Conservation (phyloP, 2,888 invertebrate species). For the Hirtodrosophila duncani region DNA sequence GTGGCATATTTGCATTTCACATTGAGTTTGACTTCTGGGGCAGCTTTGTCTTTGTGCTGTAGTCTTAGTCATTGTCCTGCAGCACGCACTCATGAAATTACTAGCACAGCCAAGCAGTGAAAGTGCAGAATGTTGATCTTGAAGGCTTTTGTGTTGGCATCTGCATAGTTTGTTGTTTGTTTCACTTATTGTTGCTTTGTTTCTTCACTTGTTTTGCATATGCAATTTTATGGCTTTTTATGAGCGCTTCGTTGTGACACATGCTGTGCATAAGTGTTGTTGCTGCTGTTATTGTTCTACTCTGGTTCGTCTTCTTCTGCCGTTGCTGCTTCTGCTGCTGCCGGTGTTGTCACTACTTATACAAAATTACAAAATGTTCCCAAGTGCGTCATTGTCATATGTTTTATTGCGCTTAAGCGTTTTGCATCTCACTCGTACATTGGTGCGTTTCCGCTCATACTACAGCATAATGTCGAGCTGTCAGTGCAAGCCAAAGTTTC, state of each 20-base stretch:
- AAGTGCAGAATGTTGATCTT: slow-evolving; percentile 3
- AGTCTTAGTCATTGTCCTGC: slow-evolving; percentile 25
- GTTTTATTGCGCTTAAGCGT: slow-evolving; percentile 38
- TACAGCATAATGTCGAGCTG: too few species aligned
- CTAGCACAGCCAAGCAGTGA: slow-evolving; percentile 47
- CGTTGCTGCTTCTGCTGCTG: slow-evolving; percentile 9
- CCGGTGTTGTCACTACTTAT: slow-evolving; percentile 27
- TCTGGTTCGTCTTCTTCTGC: too few species aligned
- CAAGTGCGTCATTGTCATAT: slow-evolving; percentile 41
- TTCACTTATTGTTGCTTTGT: slow-evolving; percentile 22
- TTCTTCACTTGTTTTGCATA: slow-evolving; percentile 39
- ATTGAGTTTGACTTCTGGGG: slow-evolving; percentile 7
- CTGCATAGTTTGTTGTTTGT: slow-evolving; percentile 47
- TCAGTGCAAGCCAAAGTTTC: too few species aligned
- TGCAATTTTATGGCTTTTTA: slow-evolving; percentile 55
- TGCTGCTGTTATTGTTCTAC: slow-evolving; percentile 16
- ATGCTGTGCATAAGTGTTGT: too few species aligned
- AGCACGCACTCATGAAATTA: slow-evolving; percentile 58
- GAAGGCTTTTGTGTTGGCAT: slow-evolving; percentile 18
- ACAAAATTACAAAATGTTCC: slow-evolving; percentile 57
- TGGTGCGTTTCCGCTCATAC: background rate
- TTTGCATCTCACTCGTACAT: slow-evolving; percentile 7
- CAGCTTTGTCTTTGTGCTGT: too few species aligned
- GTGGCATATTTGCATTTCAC: slow-evolving; percentile 40
- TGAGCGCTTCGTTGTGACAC: slow-evolving; percentile 34